Base-by-base conservation (phyloP, 2,797 vertebrate genomes). In the Aselliscus stoliczkanus region DNA sequence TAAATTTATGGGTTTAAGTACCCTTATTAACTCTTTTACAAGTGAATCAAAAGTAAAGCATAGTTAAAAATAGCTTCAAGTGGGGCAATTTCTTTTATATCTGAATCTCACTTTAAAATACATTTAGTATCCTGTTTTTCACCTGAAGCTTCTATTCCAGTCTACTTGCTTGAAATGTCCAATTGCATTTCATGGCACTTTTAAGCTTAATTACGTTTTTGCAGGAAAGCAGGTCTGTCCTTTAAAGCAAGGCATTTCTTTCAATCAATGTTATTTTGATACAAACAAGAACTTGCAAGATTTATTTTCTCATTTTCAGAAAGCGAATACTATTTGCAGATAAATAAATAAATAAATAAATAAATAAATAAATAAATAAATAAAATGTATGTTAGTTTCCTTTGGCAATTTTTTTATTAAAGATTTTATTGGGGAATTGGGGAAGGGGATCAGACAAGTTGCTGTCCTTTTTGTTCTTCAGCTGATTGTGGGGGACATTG, bases 151-250 rank as follows among this genome's bases (percentile, higher is more conserved):
- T 69, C 64, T 81, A 72, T 92, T 97, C 56, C 73, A 92, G 64
- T 96, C 93, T 65, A 31, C 80, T 93, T 93, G 44, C 47, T 85
- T 96, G 67, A 91, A 80, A 56, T 52, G 3, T 80, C 88, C 60
- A 84, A 69, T 73, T 93, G 29, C 39, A 84, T 96, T 90, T 96
- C 62, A 93, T 93, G 89, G 67, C 42, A 89, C 42, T 87, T 94
- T 83, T 70, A 93, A 95, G 37, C 47, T 88, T 97, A 96, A 94
- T 96, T 97, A 96, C 94, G 93, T 91, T 93, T 94, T 90, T 94
- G 70, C 25, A 92, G 44, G 67, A 73, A 25, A 84, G 13, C 29
- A 54, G 7, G 9, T 81, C 58, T 90, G 65, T 37, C 50, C 69
- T 90, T 91, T 94, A 85, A 88, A 37, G 73, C 37, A 90, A 92